These are phyloP conservation scores for Dyspetes luteomarginatus DNA, from an alignment of 2,888 invertebrate genomes.

Conservation along the genomic window DNA sequence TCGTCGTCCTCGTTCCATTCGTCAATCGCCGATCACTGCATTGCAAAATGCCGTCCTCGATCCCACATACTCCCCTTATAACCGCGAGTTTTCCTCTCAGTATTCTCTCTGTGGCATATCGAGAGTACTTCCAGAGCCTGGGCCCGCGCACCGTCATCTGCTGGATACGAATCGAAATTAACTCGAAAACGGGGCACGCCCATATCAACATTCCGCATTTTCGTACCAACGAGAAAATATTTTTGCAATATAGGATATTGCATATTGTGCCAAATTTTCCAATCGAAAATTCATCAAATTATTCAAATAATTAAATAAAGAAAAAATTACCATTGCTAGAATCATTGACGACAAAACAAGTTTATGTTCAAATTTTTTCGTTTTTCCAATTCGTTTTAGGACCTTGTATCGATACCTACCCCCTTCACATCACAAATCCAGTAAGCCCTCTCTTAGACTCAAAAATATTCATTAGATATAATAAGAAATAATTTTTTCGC, in stretches of 20 bases:
- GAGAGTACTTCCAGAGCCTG: slow-evolving; percentile 15
- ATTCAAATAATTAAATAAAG: too few species aligned
- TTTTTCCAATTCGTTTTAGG: too few species aligned
- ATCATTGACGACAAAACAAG: not conserved
- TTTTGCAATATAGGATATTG: slow-evolving; percentile 34
- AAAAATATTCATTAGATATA: too few species aligned
- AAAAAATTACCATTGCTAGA: slow-evolving; percentile 11
- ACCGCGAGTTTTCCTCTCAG: slow-evolving; percentile 7
- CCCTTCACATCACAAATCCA: too few species aligned
- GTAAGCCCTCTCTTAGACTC: too few species aligned
- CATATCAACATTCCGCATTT: slow-evolving; percentile 42
- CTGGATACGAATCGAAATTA: slow-evolving; percentile 11
- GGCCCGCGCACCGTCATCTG: not conserved
- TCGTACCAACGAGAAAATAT: slow-evolving; percentile 21
- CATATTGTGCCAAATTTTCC: not conserved
- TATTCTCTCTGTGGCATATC: slow-evolving; percentile 9
- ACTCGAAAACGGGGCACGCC: slow-evolving; percentile 13
- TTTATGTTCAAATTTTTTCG: too few species aligned
- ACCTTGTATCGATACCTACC: too few species aligned
- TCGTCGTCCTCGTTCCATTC: slow-evolving; percentile 48
- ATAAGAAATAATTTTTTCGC: too few species aligned
- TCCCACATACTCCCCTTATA: slow-evolving; percentile 29
- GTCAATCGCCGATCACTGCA: slow-evolving; percentile 6
- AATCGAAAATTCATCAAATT: too few species aligned
- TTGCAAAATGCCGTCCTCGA: slow-evolving; percentile 57